These are phyloP conservation scores for Pantelozetes paolii DNA, from an alignment of 2,888 invertebrate genomes.

Conservation along the genomic window DNA sequence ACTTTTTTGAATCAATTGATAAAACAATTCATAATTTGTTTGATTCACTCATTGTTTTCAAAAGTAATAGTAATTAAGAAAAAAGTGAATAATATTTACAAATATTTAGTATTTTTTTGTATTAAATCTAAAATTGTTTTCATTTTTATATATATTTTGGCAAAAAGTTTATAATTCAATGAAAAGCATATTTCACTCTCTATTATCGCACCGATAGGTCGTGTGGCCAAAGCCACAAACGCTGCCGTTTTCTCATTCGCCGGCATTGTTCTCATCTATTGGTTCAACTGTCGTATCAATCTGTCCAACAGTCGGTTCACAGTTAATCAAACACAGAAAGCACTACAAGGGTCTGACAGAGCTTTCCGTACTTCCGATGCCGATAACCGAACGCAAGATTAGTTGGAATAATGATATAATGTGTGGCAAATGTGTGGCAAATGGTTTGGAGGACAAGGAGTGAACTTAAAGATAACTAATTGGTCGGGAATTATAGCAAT, in stretches of 20 bases:
- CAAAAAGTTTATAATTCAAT: constrained; percentile 16
- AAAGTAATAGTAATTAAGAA: not conserved
- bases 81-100: not conserved
- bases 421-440: not conserved
- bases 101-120: constrained; percentile 10
- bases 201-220: constrained; percentile 22
- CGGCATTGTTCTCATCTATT: constrained; percentile 25
- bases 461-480: too few species aligned
- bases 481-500: not conserved
- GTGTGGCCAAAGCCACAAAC: constrained; percentile 27
- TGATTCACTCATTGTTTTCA: constrained; percentile 9
- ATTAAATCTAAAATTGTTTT: not conserved
- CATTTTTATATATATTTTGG: not conserved
- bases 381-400: constrained; percentile 8
- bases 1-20: not conserved
- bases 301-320: constrained; percentile 45
- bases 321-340: constrained; percentile 44
- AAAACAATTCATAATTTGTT: not conserved
- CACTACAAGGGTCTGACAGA: constrained; percentile 41
- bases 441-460: not conserved
- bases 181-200: not conserved
- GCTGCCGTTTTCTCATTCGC: constrained; percentile 30
- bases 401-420: not conserved
- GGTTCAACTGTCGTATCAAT: constrained; percentile 41
- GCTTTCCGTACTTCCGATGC: not conserved